A percentile compares a stretch with the other conserved stretches of the same genome.
phyloP scores from a whole-genome alignment of 2,113 vertebrate genomes.

The Phrynocephalus versicolor region DNA sequence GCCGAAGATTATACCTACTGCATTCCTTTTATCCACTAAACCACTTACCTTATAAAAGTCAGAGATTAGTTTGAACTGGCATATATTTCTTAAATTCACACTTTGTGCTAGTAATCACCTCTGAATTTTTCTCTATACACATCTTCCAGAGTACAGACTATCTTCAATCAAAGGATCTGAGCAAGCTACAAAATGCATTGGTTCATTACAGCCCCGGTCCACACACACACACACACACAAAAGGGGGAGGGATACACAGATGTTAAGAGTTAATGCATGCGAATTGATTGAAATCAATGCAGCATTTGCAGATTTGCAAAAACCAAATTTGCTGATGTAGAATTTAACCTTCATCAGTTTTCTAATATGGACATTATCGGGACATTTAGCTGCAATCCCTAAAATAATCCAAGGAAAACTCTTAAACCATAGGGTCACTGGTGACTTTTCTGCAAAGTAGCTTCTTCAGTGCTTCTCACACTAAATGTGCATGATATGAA shows the following conservation, averaged over 20 bases:
- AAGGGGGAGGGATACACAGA: neutral
- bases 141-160: slow-evolving; percentile 1
- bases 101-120: neutral
- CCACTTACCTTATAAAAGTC: slow-evolving; percentile 19
- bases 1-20: slow-evolving; percentile 30
- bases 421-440: neutral
- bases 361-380: neutral
- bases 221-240: no score
- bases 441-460: neutral
- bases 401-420: neutral
- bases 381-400: no score
- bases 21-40: slow-evolving; percentile 36
- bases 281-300: neutral
- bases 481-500: neutral
- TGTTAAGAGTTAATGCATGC: neutral
- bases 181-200: neutral
- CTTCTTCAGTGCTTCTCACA: neutral
- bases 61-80: slow-evolving; percentile 20
- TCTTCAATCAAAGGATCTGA: neutral
- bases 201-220: neutral
- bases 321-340: neutral
- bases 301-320: neutral
- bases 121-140: neutral
- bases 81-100: slow-evolving; percentile 7
- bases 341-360: neutral